A percentile compares a stretch with the other conserved stretches of the same genome.
Conservation (phyloP, 2,797 vertebrate genomes). For the Tapera naevia region DNA sequence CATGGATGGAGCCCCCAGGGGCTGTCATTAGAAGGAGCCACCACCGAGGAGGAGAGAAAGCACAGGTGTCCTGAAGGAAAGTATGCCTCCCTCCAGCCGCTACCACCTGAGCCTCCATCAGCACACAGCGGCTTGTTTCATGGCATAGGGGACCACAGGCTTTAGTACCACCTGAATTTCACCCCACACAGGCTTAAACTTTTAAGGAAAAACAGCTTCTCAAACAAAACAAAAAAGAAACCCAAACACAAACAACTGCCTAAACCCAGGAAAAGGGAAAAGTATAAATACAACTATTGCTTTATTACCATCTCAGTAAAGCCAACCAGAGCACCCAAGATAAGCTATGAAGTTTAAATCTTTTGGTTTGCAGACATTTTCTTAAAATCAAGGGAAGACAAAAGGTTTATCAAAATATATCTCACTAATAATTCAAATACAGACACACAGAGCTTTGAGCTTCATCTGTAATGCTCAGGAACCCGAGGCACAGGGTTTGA, state of each 20-base stretch:
- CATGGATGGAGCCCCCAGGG: rapidly evolving
- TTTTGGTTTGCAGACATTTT: background rate
- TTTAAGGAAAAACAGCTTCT: background rate
- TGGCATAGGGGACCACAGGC: background rate
- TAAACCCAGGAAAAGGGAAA: background rate
- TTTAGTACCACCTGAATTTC: background rate
- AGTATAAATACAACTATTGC: background rate
- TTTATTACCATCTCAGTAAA: background rate
- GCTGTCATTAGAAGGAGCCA: background rate
- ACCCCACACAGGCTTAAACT: background rate
- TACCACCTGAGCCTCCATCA: background rate
- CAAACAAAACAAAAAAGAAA: background rate
- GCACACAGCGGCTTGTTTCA: background rate
- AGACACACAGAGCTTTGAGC: background rate
- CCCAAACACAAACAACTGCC: background rate
- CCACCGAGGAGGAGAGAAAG: background rate
- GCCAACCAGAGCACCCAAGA: background rate
- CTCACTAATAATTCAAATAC: background rate
- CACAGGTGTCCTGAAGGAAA: background rate
- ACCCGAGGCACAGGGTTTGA: background rate
- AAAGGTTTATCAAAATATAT: background rate
- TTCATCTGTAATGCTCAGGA: background rate
- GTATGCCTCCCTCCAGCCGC: background rate
- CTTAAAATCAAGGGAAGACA: background rate
- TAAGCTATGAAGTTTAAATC: background rate